phyloP scores from a whole-genome alignment of 1,140 invertebrate genomes.

The Araneus ventricosus region DNA sequence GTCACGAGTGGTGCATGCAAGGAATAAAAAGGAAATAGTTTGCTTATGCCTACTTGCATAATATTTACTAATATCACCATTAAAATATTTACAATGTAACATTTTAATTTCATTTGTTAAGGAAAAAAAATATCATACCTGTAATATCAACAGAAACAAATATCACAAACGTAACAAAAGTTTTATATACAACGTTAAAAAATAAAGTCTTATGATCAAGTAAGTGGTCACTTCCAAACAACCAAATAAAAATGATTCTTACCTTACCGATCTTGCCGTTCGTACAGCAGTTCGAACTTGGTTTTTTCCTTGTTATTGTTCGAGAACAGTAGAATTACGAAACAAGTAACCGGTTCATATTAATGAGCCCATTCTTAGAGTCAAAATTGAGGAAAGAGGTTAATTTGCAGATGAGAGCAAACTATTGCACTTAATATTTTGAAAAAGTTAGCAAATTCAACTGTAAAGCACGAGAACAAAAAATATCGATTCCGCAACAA shows the following conservation, averaged over 20 bases:
- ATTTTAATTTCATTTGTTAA: too few species aligned
- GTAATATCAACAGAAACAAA: not conserved
- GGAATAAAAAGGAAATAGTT: too few species aligned
- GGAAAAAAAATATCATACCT: not conserved
- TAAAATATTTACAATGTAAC: too few species aligned
- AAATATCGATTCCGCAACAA: not conserved
- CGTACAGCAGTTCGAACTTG: not conserved
- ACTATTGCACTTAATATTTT: not conserved
- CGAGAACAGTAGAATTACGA: not conserved
- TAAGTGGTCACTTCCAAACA: not conserved
- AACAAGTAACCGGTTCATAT: not conserved
- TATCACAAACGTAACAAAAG: not conserved
- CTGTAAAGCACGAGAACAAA: not conserved
- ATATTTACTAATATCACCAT: too few species aligned
- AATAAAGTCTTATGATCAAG: not conserved
- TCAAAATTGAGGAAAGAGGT: not conserved
- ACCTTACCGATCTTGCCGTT: not conserved
- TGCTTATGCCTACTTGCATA: too few species aligned
- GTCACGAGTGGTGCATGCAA: too few species aligned
- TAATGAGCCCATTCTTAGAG: not conserved
- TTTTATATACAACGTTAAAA: not conserved
- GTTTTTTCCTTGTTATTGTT: slow-evolving; percentile 6
- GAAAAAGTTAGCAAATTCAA: not conserved
- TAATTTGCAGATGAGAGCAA: not conserved
- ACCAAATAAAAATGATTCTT: not conserved